phyloP scores from a whole-genome alignment of 1,140 invertebrate species.

The Onthophagus taurus region DNA sequence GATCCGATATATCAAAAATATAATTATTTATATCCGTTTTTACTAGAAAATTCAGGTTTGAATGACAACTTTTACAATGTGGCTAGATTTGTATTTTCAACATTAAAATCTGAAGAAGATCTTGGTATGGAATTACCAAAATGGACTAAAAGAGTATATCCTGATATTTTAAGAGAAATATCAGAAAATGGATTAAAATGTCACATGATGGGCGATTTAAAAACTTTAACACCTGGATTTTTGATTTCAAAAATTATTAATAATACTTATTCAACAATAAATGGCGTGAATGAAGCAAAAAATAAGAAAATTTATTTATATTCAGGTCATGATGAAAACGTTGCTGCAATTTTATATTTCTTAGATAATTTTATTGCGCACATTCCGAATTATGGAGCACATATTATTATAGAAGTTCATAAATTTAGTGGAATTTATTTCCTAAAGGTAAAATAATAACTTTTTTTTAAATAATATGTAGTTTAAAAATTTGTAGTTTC shows the following conservation, averaged over 20 bases:
- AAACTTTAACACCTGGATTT: background rate
- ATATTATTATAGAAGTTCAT: constrained; percentile 23
- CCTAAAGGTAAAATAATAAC: background rate
- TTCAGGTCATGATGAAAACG: constrained; percentile 24
- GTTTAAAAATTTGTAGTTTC: background rate
- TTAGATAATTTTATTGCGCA: constrained; percentile 21
- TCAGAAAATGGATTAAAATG: background rate
- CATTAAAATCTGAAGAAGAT: background rate
- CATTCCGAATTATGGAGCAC: constrained; percentile 23
- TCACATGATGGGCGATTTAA: background rate
- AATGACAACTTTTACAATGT: background rate
- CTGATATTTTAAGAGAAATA: background rate
- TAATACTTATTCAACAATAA: constrained; percentile 16
- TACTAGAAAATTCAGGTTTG: background rate
- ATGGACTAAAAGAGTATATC: constrained; percentile 1
- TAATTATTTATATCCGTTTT: no score
- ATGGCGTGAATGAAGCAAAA: constrained; percentile 8
- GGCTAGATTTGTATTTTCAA: no score
- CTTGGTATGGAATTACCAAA: background rate
- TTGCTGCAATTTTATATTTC: constrained; percentile 18
- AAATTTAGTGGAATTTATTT: constrained; percentile 3
- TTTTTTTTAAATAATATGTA: background rate
- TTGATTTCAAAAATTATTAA: constrained; percentile 25
- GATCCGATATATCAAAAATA: no score
- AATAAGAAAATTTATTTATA: constrained; percentile 23